Evolutionary conservation across 2,888 invertebrate species (phyloP).

Genomic region (Polydrusus cervinus): DNA sequence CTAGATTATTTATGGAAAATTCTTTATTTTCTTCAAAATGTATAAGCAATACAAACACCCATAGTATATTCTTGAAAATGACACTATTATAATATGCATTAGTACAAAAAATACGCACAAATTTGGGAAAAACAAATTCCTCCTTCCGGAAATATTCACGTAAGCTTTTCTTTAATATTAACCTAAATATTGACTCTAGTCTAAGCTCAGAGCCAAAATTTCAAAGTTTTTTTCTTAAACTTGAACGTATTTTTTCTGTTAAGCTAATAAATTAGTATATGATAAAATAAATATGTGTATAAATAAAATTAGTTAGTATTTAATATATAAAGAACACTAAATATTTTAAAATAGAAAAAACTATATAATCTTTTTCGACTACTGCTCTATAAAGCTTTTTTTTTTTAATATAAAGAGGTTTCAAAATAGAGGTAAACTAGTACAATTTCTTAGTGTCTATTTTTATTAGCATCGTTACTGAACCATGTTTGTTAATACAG

Average conservation of each 20-base stretch:
- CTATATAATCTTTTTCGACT: not conserved
- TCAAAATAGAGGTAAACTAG: slow-evolving; percentile 11
- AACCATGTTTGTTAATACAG: not conserved
- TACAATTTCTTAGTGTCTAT: not conserved
- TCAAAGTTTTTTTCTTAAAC: not conserved
- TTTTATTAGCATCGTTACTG: not conserved
- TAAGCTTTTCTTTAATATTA: no score
- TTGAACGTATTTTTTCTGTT: not conserved
- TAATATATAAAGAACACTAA: not conserved
- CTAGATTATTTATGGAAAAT: slow-evolving; percentile 23
- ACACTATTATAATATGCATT: slow-evolving; percentile 14
- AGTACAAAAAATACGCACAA: slow-evolving; percentile 7
- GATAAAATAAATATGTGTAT: slow-evolving; percentile 29
- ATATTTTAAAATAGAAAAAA: slow-evolving; percentile 16
- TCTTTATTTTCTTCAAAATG: slow-evolving; percentile 31
- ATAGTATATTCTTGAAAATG: slow-evolving; percentile 25
- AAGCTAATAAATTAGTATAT: slow-evolving; percentile 21
- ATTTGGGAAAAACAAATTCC: not conserved
- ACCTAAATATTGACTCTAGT: not conserved
- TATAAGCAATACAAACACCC: slow-evolving; percentile 40
- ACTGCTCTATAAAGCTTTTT: not conserved
- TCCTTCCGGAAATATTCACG: no score
- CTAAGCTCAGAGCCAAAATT: not conserved
- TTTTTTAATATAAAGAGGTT: not conserved
- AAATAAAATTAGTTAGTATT: slow-evolving; percentile 38